Base-by-base conservation (phyloP, 2,888 invertebrate species). In the Apotomis betuletana region DNA sequence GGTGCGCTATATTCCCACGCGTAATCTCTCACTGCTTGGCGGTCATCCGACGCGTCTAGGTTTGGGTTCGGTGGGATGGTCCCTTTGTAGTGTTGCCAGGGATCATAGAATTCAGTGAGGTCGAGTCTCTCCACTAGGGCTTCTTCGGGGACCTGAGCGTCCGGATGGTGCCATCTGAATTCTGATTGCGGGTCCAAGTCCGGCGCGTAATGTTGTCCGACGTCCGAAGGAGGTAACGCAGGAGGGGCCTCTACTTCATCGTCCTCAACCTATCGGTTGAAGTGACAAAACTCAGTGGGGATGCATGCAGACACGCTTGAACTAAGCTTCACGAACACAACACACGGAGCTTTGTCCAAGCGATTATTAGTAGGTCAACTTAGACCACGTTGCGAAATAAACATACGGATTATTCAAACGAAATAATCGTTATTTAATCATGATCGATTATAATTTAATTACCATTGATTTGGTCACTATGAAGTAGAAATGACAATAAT, bases 41-140 rank as follows among this genome's bases (percentile, higher is more conserved):
- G 81, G 76, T 85, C 81, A 55, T 87, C 85, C 27, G 77, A 54
- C 73, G 77, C 80, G 68, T 75, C 78, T 52, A 85, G 81, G 41
- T 87, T 81, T 60, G 77, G 75, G 60, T 78, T 81, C 5, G 87
- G 88, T 64, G 91, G 92, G 79, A 93, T 91, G 75, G 93, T 88
- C 78, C 93, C 94, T 86, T 93, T 92, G 86, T 96, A 96, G 81
- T 95, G 93, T 79, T 96, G 95, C 97, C 97, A 97, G 69, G 97
- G 97, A 93, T 97, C 97, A 88, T 87, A 82, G 76, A 89, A 85
- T 74, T 90, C 83, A 51, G 84, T 76, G 77, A 86, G 72, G 74
- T 91, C 86, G 75, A 89, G 79, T 65, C 81, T 83, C 57, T 80
- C 75, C 5, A 75, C 65, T 74, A 87, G 80, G 15, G 57, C 54